Conservation (phyloP, 2,797 vertebrate species). For the Megalops cyprinoides region DNA sequence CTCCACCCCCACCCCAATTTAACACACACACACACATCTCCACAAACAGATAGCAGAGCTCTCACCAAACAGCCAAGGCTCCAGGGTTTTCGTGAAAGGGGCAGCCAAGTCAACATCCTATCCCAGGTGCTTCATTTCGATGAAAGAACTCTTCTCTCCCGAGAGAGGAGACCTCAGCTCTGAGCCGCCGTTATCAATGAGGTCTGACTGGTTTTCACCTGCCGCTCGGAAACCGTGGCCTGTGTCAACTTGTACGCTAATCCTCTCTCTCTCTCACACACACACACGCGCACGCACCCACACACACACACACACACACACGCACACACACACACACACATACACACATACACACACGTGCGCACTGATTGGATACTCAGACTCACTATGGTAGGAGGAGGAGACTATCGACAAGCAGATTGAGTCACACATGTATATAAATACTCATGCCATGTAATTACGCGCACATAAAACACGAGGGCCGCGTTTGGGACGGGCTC, state of each 20-base stretch:
- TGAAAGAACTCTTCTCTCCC: conserved; percentile 5
- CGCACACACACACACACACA: neutral
- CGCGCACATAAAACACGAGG: neutral
- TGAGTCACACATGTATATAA: conserved; percentile 22
- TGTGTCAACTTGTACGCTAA: neutral
- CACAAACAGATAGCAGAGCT: neutral
- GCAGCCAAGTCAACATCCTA: conserved; percentile 3
- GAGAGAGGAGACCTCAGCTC: neutral
- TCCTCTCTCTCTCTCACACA: neutral
- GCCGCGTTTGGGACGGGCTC: neutral
- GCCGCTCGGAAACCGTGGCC: neutral
- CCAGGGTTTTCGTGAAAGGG: conserved; percentile 10
- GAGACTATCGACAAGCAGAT: neutral
- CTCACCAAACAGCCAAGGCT: conserved; percentile 17
- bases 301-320: conserved; percentile 4
- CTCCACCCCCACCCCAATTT: neutral
- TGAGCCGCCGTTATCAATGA: conserved; percentile 23
- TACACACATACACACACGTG: neutral
- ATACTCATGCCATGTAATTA: conserved; percentile 27
- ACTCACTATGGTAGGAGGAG: neutral
- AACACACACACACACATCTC: conserved; percentile 17
- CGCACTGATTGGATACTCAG: neutral
- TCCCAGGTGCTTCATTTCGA: neutral
- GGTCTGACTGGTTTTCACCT: conserved; percentile 34
- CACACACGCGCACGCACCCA: neutral